Base-by-base conservation (phyloP, 2,113 vertebrate genomes). In the Eurystomus gularis region DNA sequence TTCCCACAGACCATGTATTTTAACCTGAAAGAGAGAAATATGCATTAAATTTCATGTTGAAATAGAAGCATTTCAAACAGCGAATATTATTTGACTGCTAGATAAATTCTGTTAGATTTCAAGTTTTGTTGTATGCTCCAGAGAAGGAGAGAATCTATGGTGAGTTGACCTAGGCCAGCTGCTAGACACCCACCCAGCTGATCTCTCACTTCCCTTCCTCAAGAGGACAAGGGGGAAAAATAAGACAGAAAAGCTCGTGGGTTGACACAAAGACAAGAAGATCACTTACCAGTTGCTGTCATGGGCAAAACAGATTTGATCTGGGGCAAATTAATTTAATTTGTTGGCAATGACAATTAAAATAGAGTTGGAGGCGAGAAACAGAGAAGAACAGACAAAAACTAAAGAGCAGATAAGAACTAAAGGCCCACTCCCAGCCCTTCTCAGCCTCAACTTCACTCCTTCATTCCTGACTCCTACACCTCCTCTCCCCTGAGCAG, bases 181-280 rank as follows among this genome's bases (percentile, higher is more conserved):
- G 13, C 28, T 24, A 25, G 23, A 61, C 6, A 2, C 14, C 52
- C 52, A 64, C 25, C 17, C 48, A 62, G 33, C 8, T 57, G 29
- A 12, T 64, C 18, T 57, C 42, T 66, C 37, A 69, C 31, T 68
- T 52, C 7, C 33, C 39, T 29, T 66, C 15, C 13, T 54, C 52
- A 48, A n/a, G 3, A 52, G 23, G 17, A 55, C 13, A 39, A 11
- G 8, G 25, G 3, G 7, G 46, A 11, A 57, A 90, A 77, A 61
- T 35, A 48, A 40, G 35, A 40, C 9, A 2, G 25, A 55, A 70
- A 55, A 70, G 9, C 11, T 60, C 0, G 0, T 29, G 8, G 0
- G 1, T 31, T 10, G 14, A 66, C 35, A 42, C 24, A 31, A 55
- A 82, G 18, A 75, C 20, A n/a, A 6, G 6, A 7, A 1, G 0